phyloP scores from a whole-genome alignment of 2,797 vertebrate species.

The Darevskia nairensis region DNA sequence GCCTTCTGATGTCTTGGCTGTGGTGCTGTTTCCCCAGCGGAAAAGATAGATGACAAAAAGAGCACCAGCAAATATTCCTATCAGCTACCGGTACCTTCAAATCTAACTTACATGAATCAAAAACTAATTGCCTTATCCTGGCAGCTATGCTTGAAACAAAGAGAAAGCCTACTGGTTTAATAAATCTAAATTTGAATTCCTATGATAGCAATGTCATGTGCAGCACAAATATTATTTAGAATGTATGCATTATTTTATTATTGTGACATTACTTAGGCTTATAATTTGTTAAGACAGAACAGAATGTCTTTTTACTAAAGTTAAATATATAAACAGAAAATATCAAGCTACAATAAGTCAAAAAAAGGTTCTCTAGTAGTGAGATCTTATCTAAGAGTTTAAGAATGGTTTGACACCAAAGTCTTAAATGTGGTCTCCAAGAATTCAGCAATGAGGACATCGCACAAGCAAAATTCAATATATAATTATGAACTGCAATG shows the following conservation, averaged over 20 bases:
- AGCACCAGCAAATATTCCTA: not conserved
- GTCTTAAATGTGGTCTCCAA: not conserved
- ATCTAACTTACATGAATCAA: not conserved
- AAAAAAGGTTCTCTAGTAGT: not conserved
- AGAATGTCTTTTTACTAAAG: not conserved
- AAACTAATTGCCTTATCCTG: not conserved
- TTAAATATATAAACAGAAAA: not conserved
- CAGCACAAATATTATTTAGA: not conserved
- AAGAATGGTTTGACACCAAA: not conserved
- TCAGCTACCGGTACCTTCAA: no score
- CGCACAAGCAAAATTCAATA: not conserved
- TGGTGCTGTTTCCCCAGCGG: not conserved
- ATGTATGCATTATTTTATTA: not conserved
- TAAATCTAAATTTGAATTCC: not conserved
- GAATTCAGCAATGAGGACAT: not conserved
- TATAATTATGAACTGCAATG: not conserved
- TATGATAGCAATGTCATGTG: not conserved
- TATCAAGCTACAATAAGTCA: not conserved
- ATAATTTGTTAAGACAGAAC: not conserved
- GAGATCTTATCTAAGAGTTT: not conserved
- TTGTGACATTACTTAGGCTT: not conserved
- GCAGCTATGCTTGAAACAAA: not conserved
- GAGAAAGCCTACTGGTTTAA: not conserved
- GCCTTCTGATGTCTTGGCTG: not conserved
- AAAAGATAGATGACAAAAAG: not conserved